Evolutionary conservation across 2,888 invertebrate genomes (phyloP), one percentile per base, ranked within the genome.

Genomic region (Perithous albicinctus): DNA sequence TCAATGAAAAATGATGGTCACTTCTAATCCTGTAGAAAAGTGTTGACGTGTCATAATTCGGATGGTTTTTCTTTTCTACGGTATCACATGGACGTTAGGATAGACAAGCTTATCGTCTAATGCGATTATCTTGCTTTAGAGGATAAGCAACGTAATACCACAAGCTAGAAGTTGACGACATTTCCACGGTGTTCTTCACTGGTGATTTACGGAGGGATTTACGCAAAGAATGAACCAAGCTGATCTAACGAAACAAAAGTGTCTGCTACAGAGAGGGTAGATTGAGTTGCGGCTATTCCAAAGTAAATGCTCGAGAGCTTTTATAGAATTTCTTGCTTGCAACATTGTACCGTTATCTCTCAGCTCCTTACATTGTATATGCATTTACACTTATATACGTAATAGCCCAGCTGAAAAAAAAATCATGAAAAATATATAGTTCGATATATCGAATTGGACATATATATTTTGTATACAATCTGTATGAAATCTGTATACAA

Each of bases 121-220:
- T 6, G 61, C 61, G 38, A 61, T 61, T 61, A 61, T 61, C 20
- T 38, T 38, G 18, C 20, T n/a, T n/a, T n/a, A 29, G 38, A 61
- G 38, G 12, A 18, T 38, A 15, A 15, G 18, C 15, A 18, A 18
- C 6, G 18, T n/a, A 15, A 32, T 29, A 8, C 1, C 8, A 10
- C 1, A 5, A 18, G n/a, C n/a, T 18, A 8, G 18, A 35, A 35
- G 18, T 18, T 15, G 18, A 59, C 32, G 59, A 59, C 1, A 18
- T 59, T 35, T 32, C 32, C n/a, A 35, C 54, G 32, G n/a, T n/a
- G 18, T 59, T 59, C 7, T 35, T 59, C n/a, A 10, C 3, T 18
- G 7, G 61, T 38, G 38, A 38, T 61, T 38, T 38, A 18, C 12
- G 38, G 35, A 38, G 35, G 12, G 38, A 61, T 38, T 38, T 38